Evolutionary conservation across 2,888 invertebrate genomes (phyloP).

Genomic region (Thymelicus acteon): DNA sequence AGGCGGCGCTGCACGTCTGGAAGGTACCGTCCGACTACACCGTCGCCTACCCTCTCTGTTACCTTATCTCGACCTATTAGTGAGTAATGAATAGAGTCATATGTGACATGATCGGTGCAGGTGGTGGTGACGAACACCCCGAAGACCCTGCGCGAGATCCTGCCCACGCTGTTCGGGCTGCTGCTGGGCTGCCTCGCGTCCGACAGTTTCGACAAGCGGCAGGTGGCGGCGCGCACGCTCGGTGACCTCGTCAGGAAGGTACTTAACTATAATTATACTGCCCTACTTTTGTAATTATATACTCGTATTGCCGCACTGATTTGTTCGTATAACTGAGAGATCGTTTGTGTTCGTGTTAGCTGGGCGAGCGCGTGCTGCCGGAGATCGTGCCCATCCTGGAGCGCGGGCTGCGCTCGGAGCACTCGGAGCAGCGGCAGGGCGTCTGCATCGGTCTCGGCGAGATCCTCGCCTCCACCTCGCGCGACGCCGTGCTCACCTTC

Average conservation of each 20-base stretch:
- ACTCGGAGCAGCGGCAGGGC: conserved; percentile 98
- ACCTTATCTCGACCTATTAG: no score
- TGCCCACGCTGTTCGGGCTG: conserved; percentile 96
- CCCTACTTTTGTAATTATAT: no score
- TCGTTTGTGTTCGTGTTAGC: conserved; percentile 53
- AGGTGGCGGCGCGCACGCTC: conserved; percentile 97
- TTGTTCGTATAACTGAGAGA: no score
- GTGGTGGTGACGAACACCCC: conserved; percentile 99
- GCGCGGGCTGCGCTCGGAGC: conserved; percentile 94
- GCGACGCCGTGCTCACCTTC: conserved; percentile 94
- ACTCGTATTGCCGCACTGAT: no score
- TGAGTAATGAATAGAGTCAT: neutral
- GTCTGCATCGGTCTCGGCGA: conserved; percentile 99
- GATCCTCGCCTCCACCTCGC: conserved; percentile 98
- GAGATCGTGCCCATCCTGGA: conserved; percentile 99
- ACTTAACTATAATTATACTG: no score
- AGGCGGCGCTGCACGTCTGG: conserved; percentile 99
- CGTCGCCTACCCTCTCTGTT: no score
- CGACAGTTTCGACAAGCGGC: conserved; percentile 97
- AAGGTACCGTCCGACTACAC: conserved; percentile 81
- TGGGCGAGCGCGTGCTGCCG: conserved; percentile 98
- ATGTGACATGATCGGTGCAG: conserved; percentile 45
- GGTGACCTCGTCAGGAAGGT: conserved; percentile 97
- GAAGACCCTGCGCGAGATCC: conserved; percentile 96
- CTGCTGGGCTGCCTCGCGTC: conserved; percentile 97